These are phyloP conservation scores for Idaea dimidiata DNA, from an alignment of 2,888 invertebrate genomes.

Conservation along the genomic window DNA sequence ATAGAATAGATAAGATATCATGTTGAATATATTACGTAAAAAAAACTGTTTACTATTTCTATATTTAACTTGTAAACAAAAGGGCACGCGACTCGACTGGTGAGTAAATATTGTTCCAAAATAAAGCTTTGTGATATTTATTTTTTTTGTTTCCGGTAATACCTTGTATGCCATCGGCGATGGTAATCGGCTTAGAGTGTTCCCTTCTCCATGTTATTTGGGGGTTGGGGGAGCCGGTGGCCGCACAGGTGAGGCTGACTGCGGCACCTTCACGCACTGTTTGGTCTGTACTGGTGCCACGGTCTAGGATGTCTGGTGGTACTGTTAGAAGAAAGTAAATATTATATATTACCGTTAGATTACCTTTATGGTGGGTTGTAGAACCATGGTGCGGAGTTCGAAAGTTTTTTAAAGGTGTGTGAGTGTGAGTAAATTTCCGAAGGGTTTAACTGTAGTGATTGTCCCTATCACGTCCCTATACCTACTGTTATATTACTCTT, in stretches of 20 bases:
- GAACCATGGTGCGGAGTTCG: no score
- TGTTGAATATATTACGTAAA: no score
- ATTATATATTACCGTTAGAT: no score
- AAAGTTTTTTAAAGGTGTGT: no score
- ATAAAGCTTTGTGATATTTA: not conserved
- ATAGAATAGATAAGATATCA: no score
- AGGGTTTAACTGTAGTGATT: no score
- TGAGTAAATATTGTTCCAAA: not conserved
- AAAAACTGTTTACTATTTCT: no score
- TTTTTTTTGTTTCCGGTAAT: conserved; percentile 13
- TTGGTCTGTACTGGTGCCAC: conserved; percentile 91
- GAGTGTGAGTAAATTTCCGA: no score
- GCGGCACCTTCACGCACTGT: conserved; percentile 92
- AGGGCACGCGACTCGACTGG: not conserved
- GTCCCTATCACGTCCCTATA: no score
- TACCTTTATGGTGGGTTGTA: no score
- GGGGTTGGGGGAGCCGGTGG: conserved; percentile 93
- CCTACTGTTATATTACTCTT: no score
- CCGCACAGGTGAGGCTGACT: conserved; percentile 91
- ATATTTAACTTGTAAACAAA: not conserved
- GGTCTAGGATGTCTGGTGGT: conserved; percentile 92
- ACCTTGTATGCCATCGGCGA: conserved; percentile 86
- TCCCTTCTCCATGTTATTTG: conserved; percentile 94
- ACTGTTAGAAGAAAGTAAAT: conserved; percentile 70
- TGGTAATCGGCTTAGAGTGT: conserved; percentile 86